Evolutionary conservation across 2,113 vertebrate species (phyloP), one percentile per base, ranked within the genome.

Genomic region (Sus scrofa): DNA sequence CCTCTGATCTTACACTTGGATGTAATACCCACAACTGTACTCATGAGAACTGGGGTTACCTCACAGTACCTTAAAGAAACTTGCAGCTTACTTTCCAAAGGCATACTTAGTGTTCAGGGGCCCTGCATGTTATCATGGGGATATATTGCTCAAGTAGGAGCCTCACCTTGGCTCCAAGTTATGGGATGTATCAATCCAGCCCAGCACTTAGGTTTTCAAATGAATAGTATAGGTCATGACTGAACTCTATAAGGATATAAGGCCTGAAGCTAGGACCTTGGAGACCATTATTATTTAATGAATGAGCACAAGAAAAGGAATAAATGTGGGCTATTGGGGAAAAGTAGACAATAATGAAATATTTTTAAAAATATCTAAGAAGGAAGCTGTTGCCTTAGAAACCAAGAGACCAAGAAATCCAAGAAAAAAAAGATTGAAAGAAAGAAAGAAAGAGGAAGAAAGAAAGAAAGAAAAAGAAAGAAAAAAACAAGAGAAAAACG

Each of bases 231-330:
- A 92, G 8, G 3, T 50, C 73, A 74, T 60, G 56, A 37, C 26
- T 26, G 30, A 93, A 62, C 65, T 26, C 19, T 73, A 50, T 58
- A 39, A 0, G 3, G 34, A 78, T 44, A 83, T 65, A n/a, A 89
- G 34, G 0, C 12, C 14, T 89, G 37, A 82, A 90, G 62, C 44
- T 56, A 79, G 11, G 9, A 78, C 18, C 89, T 70, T 67, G 13
- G 12, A 74, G 16, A 86, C 22, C 2, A 54, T 65, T 56, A 24
- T 39, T 84, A 71, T 84, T 82, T 81, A 93, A 58, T 62, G 7
- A 19, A 91, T 52, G 26, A 84, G 14, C 58, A 62, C 20, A 86
- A 82, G 75, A 86, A 86, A 95, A 90, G 19, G 67, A 84, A 81
- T n/a, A 39, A 70, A 84, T 65, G 52, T 32, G 89, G 27, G 86